phyloP scores from a whole-genome alignment of 2,797 vertebrate genomes.

The Sylvilagus floridanus region DNA sequence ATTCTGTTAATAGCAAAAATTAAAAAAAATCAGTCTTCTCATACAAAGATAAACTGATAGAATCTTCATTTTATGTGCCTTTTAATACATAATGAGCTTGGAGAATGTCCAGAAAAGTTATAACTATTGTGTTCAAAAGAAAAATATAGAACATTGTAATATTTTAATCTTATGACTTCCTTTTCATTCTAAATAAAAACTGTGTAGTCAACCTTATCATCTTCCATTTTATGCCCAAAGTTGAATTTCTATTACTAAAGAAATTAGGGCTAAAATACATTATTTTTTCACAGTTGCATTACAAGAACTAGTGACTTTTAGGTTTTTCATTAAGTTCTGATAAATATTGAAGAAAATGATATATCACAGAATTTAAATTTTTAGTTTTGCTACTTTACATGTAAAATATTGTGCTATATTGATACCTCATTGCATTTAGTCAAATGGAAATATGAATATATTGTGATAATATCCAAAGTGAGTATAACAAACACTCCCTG shows the following conservation, averaged over 20 bases:
- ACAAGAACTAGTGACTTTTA: background rate
- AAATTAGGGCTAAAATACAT: background rate
- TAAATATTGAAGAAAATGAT: constrained; percentile 12
- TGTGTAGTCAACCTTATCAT: background rate
- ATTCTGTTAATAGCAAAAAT: background rate
- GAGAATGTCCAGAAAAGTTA: background rate
- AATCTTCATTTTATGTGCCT: constrained; percentile 1
- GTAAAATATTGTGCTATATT: background rate
- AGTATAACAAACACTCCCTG: background rate
- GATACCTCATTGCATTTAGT: background rate
- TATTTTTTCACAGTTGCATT: background rate
- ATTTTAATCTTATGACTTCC: background rate
- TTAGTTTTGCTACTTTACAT: background rate
- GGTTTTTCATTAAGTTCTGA: background rate
- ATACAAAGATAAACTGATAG: background rate
- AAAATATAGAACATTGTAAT: background rate
- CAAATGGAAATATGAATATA: background rate
- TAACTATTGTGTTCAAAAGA: background rate
- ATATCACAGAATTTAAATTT: background rate
- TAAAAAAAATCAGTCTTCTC: background rate
- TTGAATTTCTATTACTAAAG: background rate
- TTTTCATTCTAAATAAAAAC: background rate
- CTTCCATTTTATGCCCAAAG: background rate
- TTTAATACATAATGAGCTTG: background rate
- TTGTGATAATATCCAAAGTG: background rate